phyloP scores from a whole-genome alignment of 1,140 invertebrate species.

The Microplitis demolitor region DNA sequence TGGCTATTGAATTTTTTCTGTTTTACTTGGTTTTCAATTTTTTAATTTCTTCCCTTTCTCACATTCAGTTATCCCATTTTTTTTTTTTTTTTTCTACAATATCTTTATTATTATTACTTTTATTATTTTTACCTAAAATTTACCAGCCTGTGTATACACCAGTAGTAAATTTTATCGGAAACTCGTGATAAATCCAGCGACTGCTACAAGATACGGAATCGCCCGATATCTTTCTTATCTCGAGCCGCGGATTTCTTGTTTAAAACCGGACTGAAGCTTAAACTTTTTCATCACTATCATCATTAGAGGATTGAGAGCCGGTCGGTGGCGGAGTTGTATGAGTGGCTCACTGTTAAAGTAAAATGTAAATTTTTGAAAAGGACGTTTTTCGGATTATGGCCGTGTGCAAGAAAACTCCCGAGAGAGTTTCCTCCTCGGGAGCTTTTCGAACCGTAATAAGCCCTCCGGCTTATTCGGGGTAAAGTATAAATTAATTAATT shows the following conservation, averaged over 20 bases:
- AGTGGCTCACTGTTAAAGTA: too few species aligned
- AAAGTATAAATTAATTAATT: conserved; percentile 26
- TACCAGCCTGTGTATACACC: too few species aligned
- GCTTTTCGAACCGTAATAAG: conserved; percentile 19
- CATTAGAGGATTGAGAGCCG: background rate
- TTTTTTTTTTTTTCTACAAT: background rate
- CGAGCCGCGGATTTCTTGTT: too few species aligned
- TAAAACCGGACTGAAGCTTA: background rate
- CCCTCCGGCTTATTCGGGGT: conserved; percentile 20
- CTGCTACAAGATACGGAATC: too few species aligned
- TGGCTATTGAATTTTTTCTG: background rate
- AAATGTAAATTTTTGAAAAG: conserved; percentile 11
- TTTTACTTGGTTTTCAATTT: background rate
- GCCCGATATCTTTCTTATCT: too few species aligned
- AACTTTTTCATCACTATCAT: background rate
- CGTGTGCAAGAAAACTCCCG: background rate
- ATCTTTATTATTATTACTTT: too few species aligned
- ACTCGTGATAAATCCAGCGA: too few species aligned
- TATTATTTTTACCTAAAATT: too few species aligned
- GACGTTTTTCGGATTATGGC: conserved; percentile 13
- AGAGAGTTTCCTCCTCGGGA: background rate
- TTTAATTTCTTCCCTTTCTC: background rate
- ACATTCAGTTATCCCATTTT: background rate
- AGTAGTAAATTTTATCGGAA: too few species aligned
- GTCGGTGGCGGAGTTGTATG: too few species aligned